phyloP scores from a whole-genome alignment of 1,140 invertebrate genomes.

The Aphis gossypii region DNA sequence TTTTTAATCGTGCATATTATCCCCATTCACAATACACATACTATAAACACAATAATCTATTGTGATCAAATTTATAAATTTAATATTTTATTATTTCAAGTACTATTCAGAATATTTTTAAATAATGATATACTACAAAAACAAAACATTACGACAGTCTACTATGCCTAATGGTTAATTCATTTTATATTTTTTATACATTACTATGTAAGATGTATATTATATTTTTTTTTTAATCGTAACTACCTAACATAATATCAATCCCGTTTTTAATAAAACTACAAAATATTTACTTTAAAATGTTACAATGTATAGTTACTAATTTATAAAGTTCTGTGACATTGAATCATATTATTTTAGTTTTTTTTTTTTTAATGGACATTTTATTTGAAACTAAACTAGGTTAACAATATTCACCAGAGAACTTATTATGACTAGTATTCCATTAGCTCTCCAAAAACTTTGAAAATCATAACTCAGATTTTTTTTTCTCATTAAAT shows the following conservation, averaged over 20 bases:
- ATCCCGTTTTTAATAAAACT: neutral
- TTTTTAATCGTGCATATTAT: neutral
- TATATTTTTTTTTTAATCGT: neutral
- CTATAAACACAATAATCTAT: neutral
- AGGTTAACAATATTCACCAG: neutral
- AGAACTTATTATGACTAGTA: neutral
- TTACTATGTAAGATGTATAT: too few species aligned
- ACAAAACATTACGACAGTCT: too few species aligned
- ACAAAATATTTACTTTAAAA: neutral
- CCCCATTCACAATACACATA: neutral
- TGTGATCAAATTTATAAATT: neutral
- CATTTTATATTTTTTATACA: too few species aligned
- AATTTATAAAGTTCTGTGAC: neutral
- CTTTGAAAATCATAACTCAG: neutral
- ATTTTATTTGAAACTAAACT: neutral
- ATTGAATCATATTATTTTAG: neutral
- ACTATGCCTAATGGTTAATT: too few species aligned
- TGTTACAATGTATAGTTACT: neutral
- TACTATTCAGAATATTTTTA: too few species aligned
- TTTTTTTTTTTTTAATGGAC: neutral
- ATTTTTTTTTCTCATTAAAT: neutral
- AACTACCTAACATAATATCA: neutral
- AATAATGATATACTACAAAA: neutral
- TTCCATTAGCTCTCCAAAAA: neutral
- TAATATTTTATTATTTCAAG: neutral